Conservation (phyloP, 2,113 vertebrate genomes). For the Gobiocypris rarus region DNA sequence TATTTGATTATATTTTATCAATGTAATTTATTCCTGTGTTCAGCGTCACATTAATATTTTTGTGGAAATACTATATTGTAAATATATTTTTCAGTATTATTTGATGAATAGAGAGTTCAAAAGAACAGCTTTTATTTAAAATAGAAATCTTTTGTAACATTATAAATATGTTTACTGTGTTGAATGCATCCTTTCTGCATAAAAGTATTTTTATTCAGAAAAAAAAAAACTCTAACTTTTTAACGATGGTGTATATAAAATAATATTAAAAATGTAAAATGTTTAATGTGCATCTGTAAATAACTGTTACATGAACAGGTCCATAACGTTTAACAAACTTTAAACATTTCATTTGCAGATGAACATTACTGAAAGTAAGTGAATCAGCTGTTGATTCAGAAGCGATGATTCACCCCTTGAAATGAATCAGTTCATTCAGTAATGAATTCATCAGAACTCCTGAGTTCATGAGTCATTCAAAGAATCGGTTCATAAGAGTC, state of each 20-base stretch:
- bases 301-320: neutral
- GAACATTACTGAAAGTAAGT: neutral
- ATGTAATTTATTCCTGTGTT: neutral
- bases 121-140: too few relatives aligned
- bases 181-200: neutral
- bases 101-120: too few relatives aligned
- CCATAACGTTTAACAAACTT: neutral
- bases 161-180: neutral
- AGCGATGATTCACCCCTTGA: too few relatives aligned
- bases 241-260: neutral
- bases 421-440: neutral
- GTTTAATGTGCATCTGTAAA: neutral
- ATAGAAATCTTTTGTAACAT: neutral
- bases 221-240: neutral
- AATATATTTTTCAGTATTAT: too few relatives aligned
- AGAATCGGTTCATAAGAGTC: neutral
- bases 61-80: too few relatives aligned
- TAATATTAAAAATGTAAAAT: neutral
- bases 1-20: neutral
- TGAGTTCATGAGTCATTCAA: neutral
- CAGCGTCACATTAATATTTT: too few relatives aligned
- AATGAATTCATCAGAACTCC: neutral
- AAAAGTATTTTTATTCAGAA: neutral
- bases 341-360: neutral
- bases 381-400: neutral